A percentile compares a stretch with the other conserved stretches of the same genome.
Conservation (phyloP, 2,888 invertebrate species). For the Spatulosminthurus flaviceps region DNA sequence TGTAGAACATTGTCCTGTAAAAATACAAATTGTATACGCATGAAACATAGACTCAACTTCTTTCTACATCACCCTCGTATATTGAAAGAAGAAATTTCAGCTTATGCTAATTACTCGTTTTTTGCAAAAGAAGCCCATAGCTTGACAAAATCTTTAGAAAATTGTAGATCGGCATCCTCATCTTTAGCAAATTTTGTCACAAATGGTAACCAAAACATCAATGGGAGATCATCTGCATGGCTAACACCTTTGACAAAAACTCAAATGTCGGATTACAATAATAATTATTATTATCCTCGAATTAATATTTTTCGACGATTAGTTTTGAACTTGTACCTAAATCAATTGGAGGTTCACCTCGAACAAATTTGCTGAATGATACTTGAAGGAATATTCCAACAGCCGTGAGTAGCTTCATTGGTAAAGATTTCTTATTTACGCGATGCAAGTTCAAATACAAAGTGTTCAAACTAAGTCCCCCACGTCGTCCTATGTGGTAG, state of each 20-base stretch:
- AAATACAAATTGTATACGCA: background rate
- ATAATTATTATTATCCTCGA: background rate
- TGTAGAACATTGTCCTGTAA: background rate
- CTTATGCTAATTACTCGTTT: too few species aligned
- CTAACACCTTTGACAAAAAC: background rate
- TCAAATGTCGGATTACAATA: too few species aligned
- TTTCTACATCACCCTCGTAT: too few species aligned
- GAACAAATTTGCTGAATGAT: too few species aligned
- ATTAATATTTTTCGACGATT: background rate
- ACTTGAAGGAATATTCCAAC: background rate
- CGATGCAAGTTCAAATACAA: background rate
- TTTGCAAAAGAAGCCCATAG: background rate
- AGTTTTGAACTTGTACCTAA: too few species aligned
- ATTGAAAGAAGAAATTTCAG: too few species aligned
- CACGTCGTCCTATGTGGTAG: background rate
- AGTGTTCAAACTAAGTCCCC: background rate
- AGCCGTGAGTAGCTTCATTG: background rate
- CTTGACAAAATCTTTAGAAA: constrained; percentile 1
- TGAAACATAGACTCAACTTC: too few species aligned
- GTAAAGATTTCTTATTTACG: background rate
- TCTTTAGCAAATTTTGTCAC: background rate
- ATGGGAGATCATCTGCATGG: background rate
- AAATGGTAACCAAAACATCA: background rate
- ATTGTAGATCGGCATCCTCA: background rate
- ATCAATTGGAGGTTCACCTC: too few species aligned